Evolutionary conservation across 2,888 invertebrate species (phyloP).

Genomic region (Shargacucullia verbasci): DNA sequence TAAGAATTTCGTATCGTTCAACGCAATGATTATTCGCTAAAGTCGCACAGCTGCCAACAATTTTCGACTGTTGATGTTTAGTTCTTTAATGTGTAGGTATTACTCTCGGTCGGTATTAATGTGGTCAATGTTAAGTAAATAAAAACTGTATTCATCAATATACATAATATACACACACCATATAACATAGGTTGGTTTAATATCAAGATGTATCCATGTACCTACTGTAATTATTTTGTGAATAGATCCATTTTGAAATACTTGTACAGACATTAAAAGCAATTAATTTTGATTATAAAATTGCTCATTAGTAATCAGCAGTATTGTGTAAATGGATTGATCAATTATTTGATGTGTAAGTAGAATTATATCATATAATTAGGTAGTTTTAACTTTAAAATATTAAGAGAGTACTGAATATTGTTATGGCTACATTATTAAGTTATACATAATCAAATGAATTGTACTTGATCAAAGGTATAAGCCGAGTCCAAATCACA

Average conservation of each 20-base stretch:
- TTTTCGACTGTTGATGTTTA: no score
- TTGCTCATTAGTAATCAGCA: slow-evolving; percentile 79
- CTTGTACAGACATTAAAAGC: slow-evolving; percentile 38
- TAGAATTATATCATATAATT: slow-evolving; percentile 66
- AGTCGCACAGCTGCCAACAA: no score
- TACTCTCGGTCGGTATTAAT: background rate
- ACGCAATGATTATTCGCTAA: no score
- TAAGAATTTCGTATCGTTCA: no score
- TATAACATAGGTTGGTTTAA: slow-evolving; percentile 12
- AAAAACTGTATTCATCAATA: slow-evolving; percentile 8
- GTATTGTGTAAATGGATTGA: slow-evolving; percentile 79
- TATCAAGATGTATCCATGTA: slow-evolving; percentile 24
- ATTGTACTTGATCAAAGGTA: slow-evolving; percentile 76
- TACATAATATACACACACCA: slow-evolving; percentile 1
- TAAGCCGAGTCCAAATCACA: slow-evolving; percentile 85
- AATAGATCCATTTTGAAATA: slow-evolving; percentile 33
- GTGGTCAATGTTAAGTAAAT: slow-evolving; percentile 12
- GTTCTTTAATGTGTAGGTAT: no score
- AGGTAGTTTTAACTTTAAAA: slow-evolving; percentile 61
- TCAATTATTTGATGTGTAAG: slow-evolving; percentile 74
- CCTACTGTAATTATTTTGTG: slow-evolving; percentile 42
- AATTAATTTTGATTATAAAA: slow-evolving; percentile 48
- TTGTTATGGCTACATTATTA: slow-evolving; percentile 75
- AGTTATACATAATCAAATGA: slow-evolving; percentile 70
- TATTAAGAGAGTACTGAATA: slow-evolving; percentile 85